These are phyloP conservation scores for Diphyllodes magnificus DNA, from an alignment of 2,113 vertebrate species.

Conservation along the genomic window DNA sequence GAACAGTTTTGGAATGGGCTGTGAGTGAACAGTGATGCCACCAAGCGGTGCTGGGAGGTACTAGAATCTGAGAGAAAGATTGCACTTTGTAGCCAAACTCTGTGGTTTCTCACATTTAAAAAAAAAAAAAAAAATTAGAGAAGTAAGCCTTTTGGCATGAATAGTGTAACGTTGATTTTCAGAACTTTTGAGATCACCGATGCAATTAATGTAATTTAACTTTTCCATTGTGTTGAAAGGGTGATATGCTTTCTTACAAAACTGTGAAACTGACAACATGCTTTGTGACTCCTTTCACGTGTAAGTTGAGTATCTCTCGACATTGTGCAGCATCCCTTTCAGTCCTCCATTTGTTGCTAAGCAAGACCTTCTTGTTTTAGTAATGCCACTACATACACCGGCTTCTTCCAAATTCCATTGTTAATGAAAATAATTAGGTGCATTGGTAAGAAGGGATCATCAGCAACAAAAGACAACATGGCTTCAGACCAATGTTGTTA, in stretches of 20 bases:
- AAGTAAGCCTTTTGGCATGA: not conserved
- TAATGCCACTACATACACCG: not conserved
- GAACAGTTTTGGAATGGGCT: not conserved
- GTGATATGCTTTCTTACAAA: not conserved
- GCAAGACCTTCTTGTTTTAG: not conserved
- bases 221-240: not conserved
- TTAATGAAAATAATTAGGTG: not conserved
- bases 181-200: fast-evolving
- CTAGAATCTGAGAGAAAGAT: too few species aligned
- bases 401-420: not conserved
- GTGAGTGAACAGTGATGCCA: not conserved
- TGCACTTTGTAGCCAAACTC: fast-evolving
- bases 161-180: fast-evolving
- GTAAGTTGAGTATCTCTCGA: not conserved
- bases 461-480: not conserved
- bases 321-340: not conserved
- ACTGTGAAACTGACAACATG: not conserved
- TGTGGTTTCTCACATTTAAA: not conserved
- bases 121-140: not conserved
- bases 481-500: not conserved
- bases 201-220: not conserved
- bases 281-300: not conserved
- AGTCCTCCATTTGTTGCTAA: not conserved
- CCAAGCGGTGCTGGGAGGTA: not conserved
- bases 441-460: not conserved